Percentiles rank a stretch among this genome's conserved stretches.
Evolutionary conservation across 2,888 invertebrate species (phyloP).

Genomic region (Anticlea derivata): DNA sequence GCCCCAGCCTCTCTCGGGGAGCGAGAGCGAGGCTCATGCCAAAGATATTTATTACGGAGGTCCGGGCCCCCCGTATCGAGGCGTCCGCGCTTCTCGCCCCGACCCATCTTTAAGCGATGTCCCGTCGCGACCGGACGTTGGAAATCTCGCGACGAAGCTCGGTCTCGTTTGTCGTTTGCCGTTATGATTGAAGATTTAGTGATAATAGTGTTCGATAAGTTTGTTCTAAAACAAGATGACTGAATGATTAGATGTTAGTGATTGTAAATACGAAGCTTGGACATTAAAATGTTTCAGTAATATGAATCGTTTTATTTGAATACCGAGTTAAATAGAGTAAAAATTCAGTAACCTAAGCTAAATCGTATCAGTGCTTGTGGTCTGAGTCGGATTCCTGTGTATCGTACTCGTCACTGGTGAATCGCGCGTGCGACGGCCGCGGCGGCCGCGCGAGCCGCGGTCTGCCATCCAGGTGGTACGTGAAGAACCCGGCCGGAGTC

Average conservation of each 20-base stretch:
- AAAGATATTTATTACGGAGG: slow-evolving; percentile 82
- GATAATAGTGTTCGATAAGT: slow-evolving; percentile 81
- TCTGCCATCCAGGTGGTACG: slow-evolving; percentile 2
- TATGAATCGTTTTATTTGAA: slow-evolving; percentile 60
- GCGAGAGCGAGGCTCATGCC: slow-evolving; percentile 73
- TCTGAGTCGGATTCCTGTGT: slow-evolving; percentile 70
- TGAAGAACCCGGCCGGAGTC: slow-evolving; percentile 41
- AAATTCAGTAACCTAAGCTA: not conserved
- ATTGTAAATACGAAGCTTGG: slow-evolving; percentile 82
- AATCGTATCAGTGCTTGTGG: slow-evolving; percentile 18
- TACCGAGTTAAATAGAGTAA: slow-evolving; percentile 32
- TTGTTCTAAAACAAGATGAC: slow-evolving; percentile 78
- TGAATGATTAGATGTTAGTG: slow-evolving; percentile 80
- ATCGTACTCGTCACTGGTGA: slow-evolving; percentile 76
- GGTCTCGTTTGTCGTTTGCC: slow-evolving; percentile 76
- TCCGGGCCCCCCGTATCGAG: slow-evolving; percentile 46
- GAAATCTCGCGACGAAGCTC: slow-evolving; percentile 19
- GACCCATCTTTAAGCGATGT: slow-evolving; percentile 61
- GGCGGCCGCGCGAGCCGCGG: slow-evolving; percentile 51
- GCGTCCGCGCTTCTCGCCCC: slow-evolving; percentile 53
- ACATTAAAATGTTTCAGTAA: slow-evolving; percentile 80
- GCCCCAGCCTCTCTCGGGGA: slow-evolving; percentile 40
- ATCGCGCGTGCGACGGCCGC: slow-evolving; percentile 47
- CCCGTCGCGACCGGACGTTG: slow-evolving; percentile 37
- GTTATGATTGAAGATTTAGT: slow-evolving; percentile 78